Evolutionary conservation across 2,888 invertebrate species (phyloP), one percentile per base, ranked within the genome.

Genomic region (Notodonta ziczac): DNA sequence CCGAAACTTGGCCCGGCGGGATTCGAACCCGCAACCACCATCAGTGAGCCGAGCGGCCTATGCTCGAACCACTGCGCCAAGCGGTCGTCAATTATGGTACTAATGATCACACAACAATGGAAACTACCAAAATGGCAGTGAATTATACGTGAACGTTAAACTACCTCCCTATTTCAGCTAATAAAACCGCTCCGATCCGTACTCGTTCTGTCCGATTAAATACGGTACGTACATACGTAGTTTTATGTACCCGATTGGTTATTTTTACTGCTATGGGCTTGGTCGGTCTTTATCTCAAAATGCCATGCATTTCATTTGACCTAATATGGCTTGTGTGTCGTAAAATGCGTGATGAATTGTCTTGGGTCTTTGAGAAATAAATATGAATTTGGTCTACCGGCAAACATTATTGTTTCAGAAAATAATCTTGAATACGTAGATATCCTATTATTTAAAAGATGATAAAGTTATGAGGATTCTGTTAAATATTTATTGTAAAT

Each of bases 221-320:
- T 73, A 74, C 65, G 67, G 67, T 66, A 77, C 76, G 78, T 83
- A 77, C 76, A 77, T 83, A 85, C 86, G 84, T 83, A 84, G 76
- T 83, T 86, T 84, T 86, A 87, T 85, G 77, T 72, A 70, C 81
- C 71, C 81, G 77, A 85, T 85, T 85, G 85, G 83, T 78, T 78
- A 83, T 80, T 84, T 86, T 89, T 87, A 88, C 85, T 81, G 80
- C 79, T 63, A 62, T 65, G 81, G 46, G 80, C 80, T 76, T 72
- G 67, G 66, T 62, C 5, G 65, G 73, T 68, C 72, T 81, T 86
- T 88, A 88, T 88, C 87, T 82, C 59, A 51, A 51, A 66, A 68
- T 72, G 61, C 76, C 86, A 86, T 83, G 82, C 83, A 46, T 13
- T n/a, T 4, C 13, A 4, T 46, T 46, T 5, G 46, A n/a, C 46